Base-by-base conservation (phyloP, 2,797 vertebrate genomes). In the Pseudomugil tenellus region DNA sequence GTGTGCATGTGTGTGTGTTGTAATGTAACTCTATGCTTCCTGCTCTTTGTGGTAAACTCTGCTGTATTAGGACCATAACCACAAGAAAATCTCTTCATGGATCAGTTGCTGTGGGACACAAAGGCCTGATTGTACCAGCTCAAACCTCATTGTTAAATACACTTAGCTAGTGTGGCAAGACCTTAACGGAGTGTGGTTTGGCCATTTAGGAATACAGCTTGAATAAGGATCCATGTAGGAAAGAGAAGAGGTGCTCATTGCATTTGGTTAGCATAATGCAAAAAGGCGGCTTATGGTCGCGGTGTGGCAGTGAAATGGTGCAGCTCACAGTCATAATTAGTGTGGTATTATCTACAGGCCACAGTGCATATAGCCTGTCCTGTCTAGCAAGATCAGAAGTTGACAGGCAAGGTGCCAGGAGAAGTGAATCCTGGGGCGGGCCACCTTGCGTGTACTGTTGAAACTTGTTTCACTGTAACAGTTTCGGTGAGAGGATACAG, bases 41-140 rank as follows among this genome's bases (percentile, higher is more conserved):
- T 77, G 67, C 75, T 83, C 73, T 77, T 86, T 90, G 87, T 63
- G 81, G 89, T 92, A 80, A 88, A 88, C 81, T 84, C 67, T 65
- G 76, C 77, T 64, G 66, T 84, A 89, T 91, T 89, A 90, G 85
- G 86, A 89, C 74, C 82, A 87, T 87, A 91, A 92, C 89, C 90
- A 71, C 86, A 92, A 87, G 87, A 90, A 91, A 90, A 86, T 87
- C 90, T 87, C 84, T 81, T 79, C 80, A 84, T 48, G 80, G 88
- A 91, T 91, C 86, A 84, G 78, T 76, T 73, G 73, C 81, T 41
- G 74, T 90, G 77, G 60, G 79, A 88, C 85, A 93, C 92, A 93
- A 92, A 90, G 86, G 80, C 60, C 60, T 65, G 82, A 93, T 89
- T 92, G 89, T 92, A 80, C 77, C 78, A 70, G 49, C 70, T 52